Conservation (phyloP, 2,797 vertebrate species). For the Hephaestus fuliginosus region DNA sequence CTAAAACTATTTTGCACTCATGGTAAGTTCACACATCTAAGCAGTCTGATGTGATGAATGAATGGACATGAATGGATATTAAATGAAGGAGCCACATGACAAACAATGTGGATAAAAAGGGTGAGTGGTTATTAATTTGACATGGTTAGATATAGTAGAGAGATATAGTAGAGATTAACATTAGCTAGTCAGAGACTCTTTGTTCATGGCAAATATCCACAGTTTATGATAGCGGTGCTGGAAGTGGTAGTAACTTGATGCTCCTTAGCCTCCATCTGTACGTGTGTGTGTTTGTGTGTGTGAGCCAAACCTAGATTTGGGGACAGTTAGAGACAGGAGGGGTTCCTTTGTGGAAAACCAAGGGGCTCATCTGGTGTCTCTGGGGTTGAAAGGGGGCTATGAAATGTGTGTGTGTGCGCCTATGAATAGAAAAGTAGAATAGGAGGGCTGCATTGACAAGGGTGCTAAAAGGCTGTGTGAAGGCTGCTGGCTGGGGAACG, state of each 20-base stretch:
- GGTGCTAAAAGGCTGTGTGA: slow-evolving; percentile 95
- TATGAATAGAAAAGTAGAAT: slow-evolving; percentile 82
- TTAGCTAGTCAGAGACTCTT: slow-evolving; percentile 6
- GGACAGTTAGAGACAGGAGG: slow-evolving; percentile 69
- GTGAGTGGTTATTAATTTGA: not conserved
- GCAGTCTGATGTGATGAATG: not conserved
- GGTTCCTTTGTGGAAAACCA: slow-evolving; percentile 88
- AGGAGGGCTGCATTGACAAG: slow-evolving; percentile 85
- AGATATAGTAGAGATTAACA: not conserved
- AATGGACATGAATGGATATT: not conserved
- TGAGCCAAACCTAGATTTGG: slow-evolving; percentile 85
- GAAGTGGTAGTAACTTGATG: slow-evolving; percentile 29
- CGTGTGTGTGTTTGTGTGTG: slow-evolving; percentile 70
- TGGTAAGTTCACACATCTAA: not conserved
- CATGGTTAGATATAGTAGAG: not conserved
- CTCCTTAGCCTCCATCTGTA: slow-evolving; percentile 8
- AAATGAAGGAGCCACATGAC: not conserved
- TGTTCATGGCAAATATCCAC: not conserved
- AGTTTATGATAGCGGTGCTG: not conserved
- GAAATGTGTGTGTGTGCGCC: slow-evolving; percentile 66
- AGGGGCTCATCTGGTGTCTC: slow-evolving; percentile 90
- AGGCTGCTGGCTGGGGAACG: slow-evolving; percentile 85
- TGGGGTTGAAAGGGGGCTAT: slow-evolving; percentile 83
- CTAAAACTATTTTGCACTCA: not conserved
- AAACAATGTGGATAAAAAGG: not conserved